These are phyloP conservation scores for Porites divaricata DNA, from an alignment of 92 coral and sea anemone species.

Conservation along the genomic window DNA sequence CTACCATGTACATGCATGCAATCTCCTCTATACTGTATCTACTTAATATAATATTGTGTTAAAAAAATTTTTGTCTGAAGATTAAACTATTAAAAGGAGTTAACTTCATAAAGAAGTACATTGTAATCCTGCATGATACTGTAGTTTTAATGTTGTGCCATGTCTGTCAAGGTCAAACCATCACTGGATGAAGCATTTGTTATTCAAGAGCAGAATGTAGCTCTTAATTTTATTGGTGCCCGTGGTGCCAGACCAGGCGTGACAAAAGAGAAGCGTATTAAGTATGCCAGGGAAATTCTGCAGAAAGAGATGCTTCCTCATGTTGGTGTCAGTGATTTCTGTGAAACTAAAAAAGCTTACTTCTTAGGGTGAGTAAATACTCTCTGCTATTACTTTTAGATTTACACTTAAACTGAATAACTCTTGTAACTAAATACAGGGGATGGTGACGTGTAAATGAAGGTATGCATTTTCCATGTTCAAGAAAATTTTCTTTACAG, in stretches of 20 bases:
- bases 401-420: too few species aligned
- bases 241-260: constrained; percentile 99
- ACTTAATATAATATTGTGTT: too few species aligned
- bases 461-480: too few species aligned
- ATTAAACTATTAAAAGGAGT: too few species aligned
- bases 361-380: constrained; percentile 83
- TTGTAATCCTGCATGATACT: background rate
- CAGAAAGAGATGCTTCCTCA: constrained; percentile 99
- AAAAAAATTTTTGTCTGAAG: too few species aligned
- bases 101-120: too few species aligned
- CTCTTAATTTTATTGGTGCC: constrained; percentile 95
- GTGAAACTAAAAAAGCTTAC: constrained; percentile 99
- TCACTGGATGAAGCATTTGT: constrained; percentile 99
- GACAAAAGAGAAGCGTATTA: constrained; percentile 94
- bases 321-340: constrained; percentile 99
- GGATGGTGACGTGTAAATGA: too few species aligned
- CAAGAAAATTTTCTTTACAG: too few species aligned
- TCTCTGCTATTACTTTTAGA: background rate
- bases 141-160: background rate
- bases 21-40: too few species aligned
- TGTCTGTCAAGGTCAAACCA: constrained; percentile 81
- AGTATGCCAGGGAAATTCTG: constrained; percentile 95
- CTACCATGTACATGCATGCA: too few species aligned
- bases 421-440: too few species aligned
- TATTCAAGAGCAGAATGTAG: constrained; percentile 97